A percentile compares a stretch with the other conserved stretches of the same genome.
Conservation (phyloP, 2,113 vertebrate species). For the Rynchops niger region DNA sequence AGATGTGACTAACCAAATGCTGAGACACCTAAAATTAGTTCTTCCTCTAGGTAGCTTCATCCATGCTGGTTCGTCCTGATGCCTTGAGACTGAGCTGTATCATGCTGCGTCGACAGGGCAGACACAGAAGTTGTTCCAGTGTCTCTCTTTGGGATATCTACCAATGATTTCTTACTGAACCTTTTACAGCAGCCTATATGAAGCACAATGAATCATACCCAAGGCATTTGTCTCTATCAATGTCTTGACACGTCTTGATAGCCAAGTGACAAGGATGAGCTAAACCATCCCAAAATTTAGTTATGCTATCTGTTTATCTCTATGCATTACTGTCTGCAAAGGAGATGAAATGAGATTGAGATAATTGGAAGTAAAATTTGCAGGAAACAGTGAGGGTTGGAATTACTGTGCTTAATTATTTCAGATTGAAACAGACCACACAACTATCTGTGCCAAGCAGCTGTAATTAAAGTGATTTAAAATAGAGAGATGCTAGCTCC, state of each 20-base stretch:
- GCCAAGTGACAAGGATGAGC: conserved; percentile 57
- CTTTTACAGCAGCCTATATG: not conserved
- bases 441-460: conserved; percentile 65
- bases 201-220: not conserved
- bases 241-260: conserved; percentile 15
- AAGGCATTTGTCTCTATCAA: conserved; percentile 14
- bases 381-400: conserved; percentile 58
- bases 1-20: not conserved
- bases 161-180: not conserved
- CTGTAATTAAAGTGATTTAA: conserved; percentile 72
- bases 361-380: conserved; percentile 68
- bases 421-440: conserved; percentile 68
- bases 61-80: not conserved
- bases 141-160: not conserved
- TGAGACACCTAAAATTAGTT: not conserved
- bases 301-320: conserved; percentile 57
- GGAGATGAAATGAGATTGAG: conserved; percentile 62
- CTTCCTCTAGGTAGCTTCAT: not conserved
- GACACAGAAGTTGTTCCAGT: not conserved
- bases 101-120: not conserved
- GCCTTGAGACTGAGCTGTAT: not conserved
- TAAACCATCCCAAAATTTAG: conserved; percentile 46
- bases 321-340: conserved; percentile 39
- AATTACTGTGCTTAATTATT: conserved; percentile 68
- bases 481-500: conserved; percentile 47